Base-by-base conservation (phyloP, 2,888 invertebrate species). In the Eupithecia tripunctaria region DNA sequence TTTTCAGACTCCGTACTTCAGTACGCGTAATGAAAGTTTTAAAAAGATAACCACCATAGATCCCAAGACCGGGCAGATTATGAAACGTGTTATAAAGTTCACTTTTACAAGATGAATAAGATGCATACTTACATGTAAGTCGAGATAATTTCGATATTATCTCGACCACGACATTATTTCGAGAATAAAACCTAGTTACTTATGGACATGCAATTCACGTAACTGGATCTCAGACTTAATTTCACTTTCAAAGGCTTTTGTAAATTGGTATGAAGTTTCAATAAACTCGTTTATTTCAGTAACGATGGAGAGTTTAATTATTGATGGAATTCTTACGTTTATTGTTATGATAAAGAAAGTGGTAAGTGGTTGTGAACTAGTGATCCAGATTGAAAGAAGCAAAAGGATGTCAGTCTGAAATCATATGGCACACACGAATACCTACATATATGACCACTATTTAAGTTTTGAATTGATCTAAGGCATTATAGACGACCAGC, bases 171-270 rank as follows among this genome's bases (percentile, higher is more conserved):
- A 29, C 18, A 60, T 29, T 29, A 18, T 8, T 29, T 60, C 60
- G 29, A 60, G 29, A 60, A 60, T 60, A 29, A 60, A 80, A 80
- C 81, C 82, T 82, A 85, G 79, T 74, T 82, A 77, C 77, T 82
- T 80, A 81, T 78, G 84, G 79, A 67, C 71, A 69, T 74, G 78
- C 81, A 82, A 83, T 83, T 76, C 80, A 76, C 74, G 56, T 25
- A 81, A 81, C 82, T 78, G 79, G 81, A 80, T 76, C 75, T 72
- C 70, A 78, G 79, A 76, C 82, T 78, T 78, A 80, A 82, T 82
- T 87, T 87, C 87, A 86, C 85, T 87, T 84, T 86, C 84, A 77
- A n/a, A 74, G 73, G 78, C 79, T 79, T 81, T 83, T 84, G 82
- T 82, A 80, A 78, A 82, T 72, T 71, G 71, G 51, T 71, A 77